Evolutionary conservation across 2,888 invertebrate species (phyloP).

Genomic region (Orchestes rusci): DNA sequence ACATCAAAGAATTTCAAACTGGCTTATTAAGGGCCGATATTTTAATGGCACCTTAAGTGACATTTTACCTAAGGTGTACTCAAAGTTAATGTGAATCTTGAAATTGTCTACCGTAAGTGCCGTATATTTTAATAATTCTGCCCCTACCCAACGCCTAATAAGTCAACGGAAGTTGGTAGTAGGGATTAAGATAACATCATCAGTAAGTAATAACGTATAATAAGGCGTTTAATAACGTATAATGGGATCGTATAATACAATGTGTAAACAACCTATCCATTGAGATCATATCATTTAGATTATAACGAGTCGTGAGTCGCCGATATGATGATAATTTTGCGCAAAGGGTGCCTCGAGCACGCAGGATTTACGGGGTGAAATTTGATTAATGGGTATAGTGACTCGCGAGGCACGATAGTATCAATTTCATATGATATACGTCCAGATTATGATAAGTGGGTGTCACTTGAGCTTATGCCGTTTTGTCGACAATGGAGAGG

Average conservation of each 20-base stretch:
- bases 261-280: constrained; percentile 25
- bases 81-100: too few species aligned
- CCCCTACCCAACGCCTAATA: too few species aligned
- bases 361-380: background rate
- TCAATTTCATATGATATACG: constrained; percentile 4
- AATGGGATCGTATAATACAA: constrained; percentile 22
- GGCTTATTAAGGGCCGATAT: too few species aligned
- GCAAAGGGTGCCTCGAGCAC: constrained; percentile 1
- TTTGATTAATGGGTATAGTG: background rate
- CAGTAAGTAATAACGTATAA: constrained; percentile 32
- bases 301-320: too few species aligned
- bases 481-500: too few species aligned
- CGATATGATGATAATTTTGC: background rate
- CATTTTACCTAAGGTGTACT: too few species aligned
- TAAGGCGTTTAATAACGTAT: constrained; percentile 23
- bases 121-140: too few species aligned
- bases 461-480: constrained; percentile 4
- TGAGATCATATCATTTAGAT: constrained; percentile 24
- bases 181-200: constrained; percentile 34
- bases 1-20: too few species aligned
- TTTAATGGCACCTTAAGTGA: too few species aligned
- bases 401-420: background rate
- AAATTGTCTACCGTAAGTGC: too few species aligned
- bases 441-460: constrained; percentile 7
- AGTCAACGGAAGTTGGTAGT: constrained; percentile 37